A percentile compares a stretch with the other conserved stretches of the same genome.
Evolutionary conservation across 2,888 invertebrate species (phyloP).

Genomic region (Cryptocephalus primarius): DNA sequence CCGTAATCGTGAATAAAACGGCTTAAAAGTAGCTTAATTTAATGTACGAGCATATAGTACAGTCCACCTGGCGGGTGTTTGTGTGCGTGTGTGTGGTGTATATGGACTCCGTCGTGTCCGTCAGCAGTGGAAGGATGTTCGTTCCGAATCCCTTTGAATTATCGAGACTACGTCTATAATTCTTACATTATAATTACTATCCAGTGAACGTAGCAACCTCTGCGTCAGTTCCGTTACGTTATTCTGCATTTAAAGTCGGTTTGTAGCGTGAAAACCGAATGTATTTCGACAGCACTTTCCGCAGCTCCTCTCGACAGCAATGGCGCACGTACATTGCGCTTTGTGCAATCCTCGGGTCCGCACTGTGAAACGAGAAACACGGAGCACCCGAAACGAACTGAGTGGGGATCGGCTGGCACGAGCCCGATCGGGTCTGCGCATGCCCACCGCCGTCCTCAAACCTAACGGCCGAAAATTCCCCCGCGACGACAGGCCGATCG

Average conservation of each 20-base stretch:
- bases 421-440: conserved; percentile 30
- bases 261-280: conserved; percentile 39
- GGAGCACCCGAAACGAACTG: conserved; percentile 38
- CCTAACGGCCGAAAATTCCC: conserved; percentile 12
- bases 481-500: conserved; percentile 8
- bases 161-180: conserved; percentile 9
- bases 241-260: conserved; percentile 63
- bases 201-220: conserved; percentile 92
- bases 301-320: conserved; percentile 38
- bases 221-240: conserved; percentile 85
- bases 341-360: conserved; percentile 37
- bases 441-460: conserved; percentile 20
- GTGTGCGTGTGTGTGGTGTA: conserved; percentile 20
- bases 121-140: too few species aligned
- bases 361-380: conserved; percentile 39
- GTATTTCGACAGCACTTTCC: conserved; percentile 36
- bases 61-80: conserved; percentile 28
- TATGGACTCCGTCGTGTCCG: conserved; percentile 15
- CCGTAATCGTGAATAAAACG: too few species aligned
- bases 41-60: conserved; percentile 20
- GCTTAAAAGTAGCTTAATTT: too few species aligned
- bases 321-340: conserved; percentile 42
- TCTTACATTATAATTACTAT: conserved; percentile 98
- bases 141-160: too few species aligned
- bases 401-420: conserved; percentile 36